Evolutionary conservation across 2,888 invertebrate species (phyloP).

Genomic region (Lycocerus yunnanus): DNA sequence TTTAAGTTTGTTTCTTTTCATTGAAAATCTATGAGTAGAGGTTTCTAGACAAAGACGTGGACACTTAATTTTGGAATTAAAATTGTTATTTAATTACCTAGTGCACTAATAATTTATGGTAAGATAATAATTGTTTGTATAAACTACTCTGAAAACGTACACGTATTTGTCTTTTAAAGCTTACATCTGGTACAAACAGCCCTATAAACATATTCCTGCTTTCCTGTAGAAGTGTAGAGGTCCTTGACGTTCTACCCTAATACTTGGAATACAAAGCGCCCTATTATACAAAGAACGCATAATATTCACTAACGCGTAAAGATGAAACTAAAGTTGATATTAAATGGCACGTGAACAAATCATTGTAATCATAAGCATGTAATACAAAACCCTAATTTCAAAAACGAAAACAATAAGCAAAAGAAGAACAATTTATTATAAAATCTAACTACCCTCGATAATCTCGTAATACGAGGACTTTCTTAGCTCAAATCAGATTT

Average conservation of each 20-base stretch:
- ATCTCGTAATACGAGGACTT: not conserved
- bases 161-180: slow-evolving; percentile 3
- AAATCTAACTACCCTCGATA: not conserved
- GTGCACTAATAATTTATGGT: not conserved
- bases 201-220: slow-evolving; percentile 23
- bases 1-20: not conserved
- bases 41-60: no score
- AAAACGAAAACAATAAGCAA: not conserved
- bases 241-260: slow-evolving; percentile 20
- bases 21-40: not conserved
- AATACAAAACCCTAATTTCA: not conserved
- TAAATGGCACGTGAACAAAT: slow-evolving; percentile 23
- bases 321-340: slow-evolving; percentile 15
- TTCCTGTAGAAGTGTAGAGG: slow-evolving; percentile 15
- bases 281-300: slow-evolving; percentile 24
- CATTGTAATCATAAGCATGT: slow-evolving; percentile 12
- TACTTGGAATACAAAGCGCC: slow-evolving; percentile 23
- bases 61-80: not conserved
- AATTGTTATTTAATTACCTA: not conserved
- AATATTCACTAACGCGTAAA: slow-evolving; percentile 24
- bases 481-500: not conserved
- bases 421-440: not conserved
- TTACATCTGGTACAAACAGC: slow-evolving; percentile 19
- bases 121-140: not conserved
- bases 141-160: not conserved